A percentile compares a stretch with the other conserved stretches of the same genome.
phyloP scores from a whole-genome alignment of 2,797 vertebrate species.

The Varecia variegata region DNA sequence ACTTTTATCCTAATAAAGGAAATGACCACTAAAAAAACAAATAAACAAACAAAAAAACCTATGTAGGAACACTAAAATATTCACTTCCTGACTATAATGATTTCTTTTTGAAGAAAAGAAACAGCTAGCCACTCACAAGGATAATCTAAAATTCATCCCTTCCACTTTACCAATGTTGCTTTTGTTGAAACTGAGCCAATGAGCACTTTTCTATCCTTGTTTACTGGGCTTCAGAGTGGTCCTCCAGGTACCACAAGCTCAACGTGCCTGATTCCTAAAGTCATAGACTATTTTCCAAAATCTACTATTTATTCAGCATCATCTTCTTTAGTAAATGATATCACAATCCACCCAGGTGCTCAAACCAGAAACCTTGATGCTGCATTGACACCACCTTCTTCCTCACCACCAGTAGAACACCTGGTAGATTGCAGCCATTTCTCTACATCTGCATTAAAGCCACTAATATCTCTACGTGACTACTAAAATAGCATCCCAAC shows the following conservation, averaged over 20 bases:
- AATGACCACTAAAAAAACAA: neutral
- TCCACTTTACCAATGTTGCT: neutral
- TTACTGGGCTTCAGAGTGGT: neutral
- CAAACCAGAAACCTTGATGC: neutral
- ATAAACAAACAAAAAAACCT: neutral
- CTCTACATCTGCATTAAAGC: neutral
- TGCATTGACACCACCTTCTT: neutral
- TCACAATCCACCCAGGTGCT: neutral
- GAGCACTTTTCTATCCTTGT: neutral
- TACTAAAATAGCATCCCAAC: neutral
- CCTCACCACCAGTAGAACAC: neutral
- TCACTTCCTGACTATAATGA: neutral
- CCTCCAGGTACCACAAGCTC: neutral
- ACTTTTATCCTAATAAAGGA: neutral
- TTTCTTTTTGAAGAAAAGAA: neutral
- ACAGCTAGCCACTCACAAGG: neutral
- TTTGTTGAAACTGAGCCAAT: neutral
- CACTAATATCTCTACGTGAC: neutral
- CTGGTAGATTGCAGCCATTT: accelerated
- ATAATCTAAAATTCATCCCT: neutral
- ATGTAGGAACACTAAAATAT: neutral
- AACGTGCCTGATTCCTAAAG: neutral
- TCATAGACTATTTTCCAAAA: neutral
- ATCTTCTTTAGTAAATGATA: neutral
- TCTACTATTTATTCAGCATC: neutral